Evolutionary conservation across 2,797 vertebrate genomes (phyloP).

Genomic region (Thaleichthys pacificus): DNA sequence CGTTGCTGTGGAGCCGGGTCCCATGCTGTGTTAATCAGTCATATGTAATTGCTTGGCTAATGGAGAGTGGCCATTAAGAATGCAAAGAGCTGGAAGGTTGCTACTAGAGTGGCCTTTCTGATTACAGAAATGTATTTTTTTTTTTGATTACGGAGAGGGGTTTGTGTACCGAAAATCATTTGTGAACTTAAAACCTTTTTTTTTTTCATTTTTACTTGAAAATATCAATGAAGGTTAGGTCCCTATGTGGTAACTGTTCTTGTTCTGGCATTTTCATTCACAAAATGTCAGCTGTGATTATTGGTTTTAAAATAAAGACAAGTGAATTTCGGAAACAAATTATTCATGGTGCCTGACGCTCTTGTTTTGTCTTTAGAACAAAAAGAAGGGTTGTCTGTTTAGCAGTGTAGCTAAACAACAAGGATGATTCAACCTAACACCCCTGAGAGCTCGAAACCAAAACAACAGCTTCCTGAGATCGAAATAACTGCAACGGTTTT

Average conservation of each 20-base stretch:
- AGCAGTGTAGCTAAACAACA: constrained; percentile 39
- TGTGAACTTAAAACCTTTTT: constrained; percentile 19
- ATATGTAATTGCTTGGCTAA: constrained; percentile 33
- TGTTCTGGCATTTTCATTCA: not conserved
- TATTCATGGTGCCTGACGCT: constrained; percentile 10
- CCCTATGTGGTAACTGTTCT: not conserved
- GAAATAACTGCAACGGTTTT: not conserved
- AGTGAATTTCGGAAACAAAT: constrained; percentile 22
- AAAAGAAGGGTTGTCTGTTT: constrained; percentile 21
- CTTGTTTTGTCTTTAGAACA: not conserved
- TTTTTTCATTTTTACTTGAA: constrained; percentile 8
- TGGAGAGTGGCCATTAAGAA: constrained; percentile 34
- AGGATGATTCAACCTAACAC: constrained; percentile 39
- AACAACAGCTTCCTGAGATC: not conserved
- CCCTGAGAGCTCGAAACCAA: not conserved
- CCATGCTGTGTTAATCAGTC: constrained; percentile 39
- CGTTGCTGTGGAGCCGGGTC: constrained; percentile 25
- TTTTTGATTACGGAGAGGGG: constrained; percentile 25
- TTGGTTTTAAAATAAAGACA: constrained; percentile 26
- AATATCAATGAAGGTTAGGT: no score
- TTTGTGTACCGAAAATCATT: constrained; percentile 16
- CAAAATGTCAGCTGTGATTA: constrained; percentile 14
- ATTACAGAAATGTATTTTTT: constrained; percentile 20
- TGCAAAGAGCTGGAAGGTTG: constrained; percentile 11
- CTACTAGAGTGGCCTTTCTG: constrained; percentile 5